Base-by-base conservation (phyloP, 2,888 invertebrate genomes). In the Fabriciana adippe region DNA sequence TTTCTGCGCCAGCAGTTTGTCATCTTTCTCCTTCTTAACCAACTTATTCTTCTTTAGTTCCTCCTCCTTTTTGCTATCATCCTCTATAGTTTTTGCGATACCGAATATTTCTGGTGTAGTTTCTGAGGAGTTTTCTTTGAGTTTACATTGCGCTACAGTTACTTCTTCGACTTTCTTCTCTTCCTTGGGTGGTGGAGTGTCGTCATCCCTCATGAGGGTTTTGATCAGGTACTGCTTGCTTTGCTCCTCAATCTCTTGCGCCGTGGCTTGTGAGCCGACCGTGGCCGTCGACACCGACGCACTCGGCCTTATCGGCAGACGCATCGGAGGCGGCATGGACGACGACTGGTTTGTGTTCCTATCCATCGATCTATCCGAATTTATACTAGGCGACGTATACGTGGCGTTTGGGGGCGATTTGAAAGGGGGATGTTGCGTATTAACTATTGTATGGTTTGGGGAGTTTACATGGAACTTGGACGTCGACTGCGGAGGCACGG, bases 161-260 rank as follows among this genome's bases (percentile, higher is more conserved):
- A 93, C 79, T 73, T 93, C 93, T 55, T 93, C 93, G 4, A 88
- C 90, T 76, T 94, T 94, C 70, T 93, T 93, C 63, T 94, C 94
- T 83, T 94, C 75, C 82, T 93, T 75, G 85, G 94, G 78, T 41
- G 95, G 95, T 88, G 96, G 96, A 3, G 96, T 95, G 79, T 97
- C 97, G 79, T 98, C 93, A 81, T 97, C 96, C 53, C 97, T 97
- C 73, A 98, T 97, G 72, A 97, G 93, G 0, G 98, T 97, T 92
- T 98, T 98, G 76, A 98, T 97, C 55, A 98, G 94, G 93, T 96
- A 97, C 89, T 96, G 96, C 79, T 95, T 94, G 84, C 94, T 94
- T 80, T 95, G 95, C 69, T 95, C 95, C 69, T 94, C 93, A 57
- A 94, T 94, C 63, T 94, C 94, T 81, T 94, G 85, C 81, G 94